Base-by-base conservation (phyloP, 2,797 vertebrate species). In the Poecilia gillii region DNA sequence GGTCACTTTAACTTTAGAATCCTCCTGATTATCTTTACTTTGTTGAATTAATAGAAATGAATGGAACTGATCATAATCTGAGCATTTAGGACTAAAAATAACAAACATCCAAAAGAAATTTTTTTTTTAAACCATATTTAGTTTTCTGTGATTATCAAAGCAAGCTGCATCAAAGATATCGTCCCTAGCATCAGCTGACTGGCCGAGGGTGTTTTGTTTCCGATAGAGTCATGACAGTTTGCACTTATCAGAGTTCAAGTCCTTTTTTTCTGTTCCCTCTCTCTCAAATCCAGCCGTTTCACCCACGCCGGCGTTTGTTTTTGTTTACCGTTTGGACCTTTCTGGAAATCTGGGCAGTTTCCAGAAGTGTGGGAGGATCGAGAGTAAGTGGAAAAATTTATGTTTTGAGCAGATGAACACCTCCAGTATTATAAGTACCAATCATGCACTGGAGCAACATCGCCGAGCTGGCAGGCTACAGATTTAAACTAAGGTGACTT, bases 281-380 rank as follows among this genome's bases (percentile, higher is more conserved):
- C 64, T 83, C 72, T 71, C 14, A 31, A 81, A 70, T 81, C 84
- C 74, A 72, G 39, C 78, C 74, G 87, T 81, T 86, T 84, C 84
- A 53, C 84, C 85, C 86, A 91, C 74, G 7, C 84, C 20, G n/a
- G 43, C 2, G 36, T 73, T 88, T 91, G 81, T 90, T 92, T 90
- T 85, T 89, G 82, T 91, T 92, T 91, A 88, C 31, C 47, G 39
- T 75, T 47, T 1, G 47, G 59, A 49, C 28, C 51, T 83, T 90
- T 90, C 79, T 79, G 77, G 76, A 70, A 89, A 84, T 83, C 83
- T 86, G 73, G 84, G 79, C 81, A 73, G 81, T 77, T 84, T 89
- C 87, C 49, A 57, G 81, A 33, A 33, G 45, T 73, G 46, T 39
- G 68, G 76, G 79, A 79, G 77, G 73, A 78, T 87, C 62, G 72